phyloP scores from a whole-genome alignment of 2,113 vertebrate genomes.

The Zeus faber region DNA sequence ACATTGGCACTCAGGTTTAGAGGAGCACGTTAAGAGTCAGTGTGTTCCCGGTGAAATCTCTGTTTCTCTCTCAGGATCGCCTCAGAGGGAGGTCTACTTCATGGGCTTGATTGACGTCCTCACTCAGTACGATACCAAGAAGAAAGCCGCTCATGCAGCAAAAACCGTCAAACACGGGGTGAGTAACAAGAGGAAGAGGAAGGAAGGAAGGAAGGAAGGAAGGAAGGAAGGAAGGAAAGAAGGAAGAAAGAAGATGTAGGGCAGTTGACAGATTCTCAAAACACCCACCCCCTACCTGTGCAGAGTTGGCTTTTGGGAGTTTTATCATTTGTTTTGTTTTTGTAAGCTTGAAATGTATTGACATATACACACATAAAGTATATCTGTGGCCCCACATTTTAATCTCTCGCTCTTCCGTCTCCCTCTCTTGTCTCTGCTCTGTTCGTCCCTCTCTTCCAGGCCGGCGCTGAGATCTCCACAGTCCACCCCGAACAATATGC shows the following conservation, averaged over 20 bases:
- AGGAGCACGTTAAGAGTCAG: neutral
- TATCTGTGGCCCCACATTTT: too few relatives aligned
- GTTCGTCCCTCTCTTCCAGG: constrained; percentile 65
- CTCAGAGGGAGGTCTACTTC: constrained; percentile 89
- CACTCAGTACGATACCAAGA: constrained; percentile 90
- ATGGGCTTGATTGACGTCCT: constrained; percentile 90
- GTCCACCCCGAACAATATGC: constrained; percentile 89
- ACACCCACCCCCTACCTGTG: too few relatives aligned
- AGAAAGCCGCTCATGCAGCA: constrained; percentile 89
- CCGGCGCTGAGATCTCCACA: constrained; percentile 89
- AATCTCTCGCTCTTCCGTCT: neutral
- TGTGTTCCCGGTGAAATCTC: neutral
- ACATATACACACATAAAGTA: too few relatives aligned
- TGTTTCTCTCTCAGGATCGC: constrained; percentile 73
- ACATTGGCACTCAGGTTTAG: too few relatives aligned
- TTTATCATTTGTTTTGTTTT: too few relatives aligned
- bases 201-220: neutral
- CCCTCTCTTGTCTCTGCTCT: neutral
- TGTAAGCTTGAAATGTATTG: too few relatives aligned
- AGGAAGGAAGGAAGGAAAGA: neutral
- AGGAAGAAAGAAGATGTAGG: neutral
- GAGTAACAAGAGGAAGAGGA: constrained; percentile 29
- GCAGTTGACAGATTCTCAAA: too few relatives aligned
- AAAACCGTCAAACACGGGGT: constrained; percentile 94
- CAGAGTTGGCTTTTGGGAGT: too few relatives aligned